Evolutionary conservation across 2,113 vertebrate genomes (phyloP).

Genomic region (Platichthys flesus): DNA sequence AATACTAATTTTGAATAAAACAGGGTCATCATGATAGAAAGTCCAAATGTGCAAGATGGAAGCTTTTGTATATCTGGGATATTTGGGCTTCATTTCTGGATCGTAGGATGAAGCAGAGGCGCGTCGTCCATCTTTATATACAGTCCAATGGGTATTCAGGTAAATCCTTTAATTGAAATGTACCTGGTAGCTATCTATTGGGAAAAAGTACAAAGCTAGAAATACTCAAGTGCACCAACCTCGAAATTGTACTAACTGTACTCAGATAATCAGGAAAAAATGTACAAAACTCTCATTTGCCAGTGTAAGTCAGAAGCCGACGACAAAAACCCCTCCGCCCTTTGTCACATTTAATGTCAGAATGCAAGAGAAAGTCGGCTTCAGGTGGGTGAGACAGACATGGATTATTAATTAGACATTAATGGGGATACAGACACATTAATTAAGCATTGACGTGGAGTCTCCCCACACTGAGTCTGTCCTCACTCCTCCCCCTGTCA

Average conservation of each 20-base stretch:
- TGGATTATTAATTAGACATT: conserved; percentile 72
- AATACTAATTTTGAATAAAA: no score
- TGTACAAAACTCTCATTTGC: not conserved
- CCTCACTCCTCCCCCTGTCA: conserved; percentile 41
- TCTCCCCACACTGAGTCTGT: conserved; percentile 46
- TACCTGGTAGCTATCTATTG: no score
- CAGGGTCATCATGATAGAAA: no score
- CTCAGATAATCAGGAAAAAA: no score
- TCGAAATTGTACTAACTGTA: not conserved
- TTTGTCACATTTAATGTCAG: conserved; percentile 51
- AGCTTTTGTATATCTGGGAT: no score
- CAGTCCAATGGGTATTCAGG: no score
- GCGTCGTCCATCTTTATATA: no score
- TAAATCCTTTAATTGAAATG: no score
- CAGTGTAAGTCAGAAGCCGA: not conserved
- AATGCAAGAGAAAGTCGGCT: conserved; percentile 54
- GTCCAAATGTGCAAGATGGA: no score
- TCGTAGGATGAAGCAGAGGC: no score
- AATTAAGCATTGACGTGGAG: conserved; percentile 72
- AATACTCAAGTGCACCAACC: not conserved
- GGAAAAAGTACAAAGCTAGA: no score
- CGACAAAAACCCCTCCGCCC: conserved; percentile 24
- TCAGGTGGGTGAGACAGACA: conserved; percentile 65
- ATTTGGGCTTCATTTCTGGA: no score
- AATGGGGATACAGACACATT: conserved; percentile 70